Evolutionary conservation across 2,888 invertebrate genomes (phyloP), one percentile per base, ranked within the genome.

Genomic region (Drosophila sordidapex): DNA sequence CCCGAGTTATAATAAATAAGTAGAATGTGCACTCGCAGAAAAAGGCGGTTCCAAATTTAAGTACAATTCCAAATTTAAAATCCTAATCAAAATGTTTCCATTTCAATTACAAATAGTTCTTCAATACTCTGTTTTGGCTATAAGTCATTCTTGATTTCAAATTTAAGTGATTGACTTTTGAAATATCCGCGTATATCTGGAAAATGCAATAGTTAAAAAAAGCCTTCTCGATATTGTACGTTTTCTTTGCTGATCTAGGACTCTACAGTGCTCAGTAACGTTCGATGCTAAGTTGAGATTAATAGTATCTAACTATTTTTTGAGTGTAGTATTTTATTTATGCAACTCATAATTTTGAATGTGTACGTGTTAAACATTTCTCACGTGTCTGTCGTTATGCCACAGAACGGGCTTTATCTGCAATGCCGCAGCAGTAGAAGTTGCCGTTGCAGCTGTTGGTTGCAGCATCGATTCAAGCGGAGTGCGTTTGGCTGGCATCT

Each of bases 311-410:
- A 2, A 18, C 18, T 27, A 3, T n/a, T 27, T 56, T 27, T 13
- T 38, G 29, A 38, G 56, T 56, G 56, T 56, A 56, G 38, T n/a
- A 38, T 27, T 38, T 56, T 56, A 56, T 56, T 38, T 38, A 38
- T 52, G 61, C 31, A 29, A 54, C 31, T 52, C 48, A 60, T 75
- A 75, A 57, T 27, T 63, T 49, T 59, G 69, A 73, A 67, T 74
- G 51, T 78, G 86, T 79, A 79, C 82, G 88, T 88, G 88, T 74
- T 86, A 83, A 82, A 76, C 78, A 82, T 74, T 78, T 79, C 81
- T 88, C 84, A 87, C 83, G 87, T 81, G 84, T 83, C 81, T 79
- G 88, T 79, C 83, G 87, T 85, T 79, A 83, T 65, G 76, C 67
- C 70, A 67, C 49, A 46, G 51, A 62, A 57, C 53, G 54, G 71